Evolutionary conservation across 2,797 vertebrate genomes (phyloP), one percentile per base, ranked within the genome.

Genomic region (Acrossocheilus wenchowensis): DNA sequence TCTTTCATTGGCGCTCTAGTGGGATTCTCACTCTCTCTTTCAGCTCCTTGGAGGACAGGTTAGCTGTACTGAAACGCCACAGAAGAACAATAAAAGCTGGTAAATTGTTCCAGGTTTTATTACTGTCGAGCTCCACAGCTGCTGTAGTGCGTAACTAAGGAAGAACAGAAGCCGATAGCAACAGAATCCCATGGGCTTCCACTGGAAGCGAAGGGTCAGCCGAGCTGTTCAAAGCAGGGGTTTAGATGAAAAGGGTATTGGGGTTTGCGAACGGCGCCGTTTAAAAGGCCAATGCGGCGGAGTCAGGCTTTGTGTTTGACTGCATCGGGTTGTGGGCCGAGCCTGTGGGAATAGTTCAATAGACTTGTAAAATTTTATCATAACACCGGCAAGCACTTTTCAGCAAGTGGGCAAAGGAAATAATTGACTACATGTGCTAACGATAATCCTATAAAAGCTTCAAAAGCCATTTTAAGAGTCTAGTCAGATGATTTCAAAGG

Each of bases 21-120:
- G 95, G 97, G 96, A 96, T 95, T 94, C 91, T 92, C 91, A 62
- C 81, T 83, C 75, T 88, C 72, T 86, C 77, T 77, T 89, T 69
- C 89, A 92, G 96, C 95, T 97, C 98, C 97, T 97, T 91, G 90
- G 97, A 97, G 96, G 96, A 95, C 93, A 97, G 96, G 97, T 96
- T 96, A 96, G 96, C 96, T 96, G 93, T 92, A 90, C 95, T 95
- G 94, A 96, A 96, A 96, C 94, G 96, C 95, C 96, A 91, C 96
- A 95, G 96, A 95, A 97, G 96, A 98, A 98, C 97, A 98, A 97
- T 99, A 98, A 98, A 98, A 97, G 95, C 96, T 84, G 95, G 97
- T 97, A 97, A 97, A 99, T 97, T 97, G 97, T 96, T 96, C 93
- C 95, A 93, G 94, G 95, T 97, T 95, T 99, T 98, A 98, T 97